Percentiles rank a stretch among this genome's conserved stretches.
Conservation (phyloP, 1,140 invertebrate genomes). For the Lasioglossum baleicum region DNA sequence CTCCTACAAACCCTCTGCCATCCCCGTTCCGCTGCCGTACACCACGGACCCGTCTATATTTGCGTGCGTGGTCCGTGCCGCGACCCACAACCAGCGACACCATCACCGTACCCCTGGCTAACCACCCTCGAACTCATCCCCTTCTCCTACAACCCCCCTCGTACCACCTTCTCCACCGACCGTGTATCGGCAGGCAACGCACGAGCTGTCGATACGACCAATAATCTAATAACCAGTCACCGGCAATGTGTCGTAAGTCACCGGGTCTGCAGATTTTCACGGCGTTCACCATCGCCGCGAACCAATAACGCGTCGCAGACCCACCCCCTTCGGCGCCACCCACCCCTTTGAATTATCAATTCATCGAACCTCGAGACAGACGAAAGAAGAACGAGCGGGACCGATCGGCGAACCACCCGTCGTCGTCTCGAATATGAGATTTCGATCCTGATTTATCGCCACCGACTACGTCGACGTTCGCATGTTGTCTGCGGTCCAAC, state of each 20-base stretch:
- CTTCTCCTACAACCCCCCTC: not conserved
- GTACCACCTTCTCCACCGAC: constrained; percentile 30
- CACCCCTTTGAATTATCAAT: constrained; percentile 57
- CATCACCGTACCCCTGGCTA: constrained; percentile 8
- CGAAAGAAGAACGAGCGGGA: constrained; percentile 36
- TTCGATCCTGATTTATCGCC: constrained; percentile 48
- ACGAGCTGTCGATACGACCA: constrained; percentile 78
- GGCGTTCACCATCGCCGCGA: constrained; percentile 53
- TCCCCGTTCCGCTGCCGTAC: constrained; percentile 13
- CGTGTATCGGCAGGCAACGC: constrained; percentile 68
- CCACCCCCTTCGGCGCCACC: not conserved
- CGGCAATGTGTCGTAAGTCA: constrained; percentile 76
- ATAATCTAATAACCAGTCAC: constrained; percentile 80
- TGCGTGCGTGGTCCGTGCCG: constrained; percentile 68
- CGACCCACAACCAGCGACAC: constrained; percentile 59
- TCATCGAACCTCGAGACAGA: constrained; percentile 31
- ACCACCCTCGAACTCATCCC: not conserved
- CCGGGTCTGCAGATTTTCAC: constrained; percentile 73
- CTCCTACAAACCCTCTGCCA: no score
- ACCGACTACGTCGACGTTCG: not conserved
- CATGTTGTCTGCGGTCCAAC: rapidly evolving
- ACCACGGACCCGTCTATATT: constrained; percentile 54
- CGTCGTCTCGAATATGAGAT: constrained; percentile 46
- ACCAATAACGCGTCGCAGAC: constrained; percentile 67
- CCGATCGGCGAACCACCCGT: not conserved